Evolutionary conservation across 2,888 invertebrate species (phyloP), one percentile per base, ranked within the genome.

Genomic region (Oxyteleia sp.): DNA sequence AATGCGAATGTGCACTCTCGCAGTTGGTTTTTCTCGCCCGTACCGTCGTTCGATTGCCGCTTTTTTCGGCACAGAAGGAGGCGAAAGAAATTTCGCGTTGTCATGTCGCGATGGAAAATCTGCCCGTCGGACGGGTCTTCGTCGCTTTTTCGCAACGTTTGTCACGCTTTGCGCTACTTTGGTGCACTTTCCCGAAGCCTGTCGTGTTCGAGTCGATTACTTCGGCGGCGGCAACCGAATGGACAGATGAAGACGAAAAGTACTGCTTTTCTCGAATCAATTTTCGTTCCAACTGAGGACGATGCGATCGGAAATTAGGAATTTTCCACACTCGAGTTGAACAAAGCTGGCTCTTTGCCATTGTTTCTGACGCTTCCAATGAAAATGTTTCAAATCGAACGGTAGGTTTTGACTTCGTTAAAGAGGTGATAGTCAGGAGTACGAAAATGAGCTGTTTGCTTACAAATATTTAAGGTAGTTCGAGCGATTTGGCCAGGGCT

Each of bases 171-270:
- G 53, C 38, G 29, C 59, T 43, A 51, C 64, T 74, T 69, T 61
- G 43, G 13, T 51, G 59, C 55, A 63, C 71, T 75, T 66, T 69
- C 53, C 43, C 23, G 20, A 57, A 61, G 55, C 41, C 61, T 53
- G 76, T 76, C 82, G 71, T 32, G 47, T 75, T 76, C 45, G 57
- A 75, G 75, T 76, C 72, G 55, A 78, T 80, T 74, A 53, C 51
- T 47, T 38, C 51, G 7, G 0, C 43, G 11, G 35, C 23, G 2
- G 15, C 45, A 23, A 59, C 49, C 29, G 51, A 71, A 82, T 18
- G 59, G 41, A 61, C 71, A 72, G 38, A 81, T 68, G 61, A 81
- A 74, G 53, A 74, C 59, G 43, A 29, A 69, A 66, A 81, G 53
- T 20, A 43, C 47, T 26, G 35, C 66, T 78, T 79, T 68, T 57